Percentiles rank a stretch among this genome's conserved stretches.
Conservation (phyloP, 2,888 invertebrate genomes). For the Lepas anatifera region DNA sequence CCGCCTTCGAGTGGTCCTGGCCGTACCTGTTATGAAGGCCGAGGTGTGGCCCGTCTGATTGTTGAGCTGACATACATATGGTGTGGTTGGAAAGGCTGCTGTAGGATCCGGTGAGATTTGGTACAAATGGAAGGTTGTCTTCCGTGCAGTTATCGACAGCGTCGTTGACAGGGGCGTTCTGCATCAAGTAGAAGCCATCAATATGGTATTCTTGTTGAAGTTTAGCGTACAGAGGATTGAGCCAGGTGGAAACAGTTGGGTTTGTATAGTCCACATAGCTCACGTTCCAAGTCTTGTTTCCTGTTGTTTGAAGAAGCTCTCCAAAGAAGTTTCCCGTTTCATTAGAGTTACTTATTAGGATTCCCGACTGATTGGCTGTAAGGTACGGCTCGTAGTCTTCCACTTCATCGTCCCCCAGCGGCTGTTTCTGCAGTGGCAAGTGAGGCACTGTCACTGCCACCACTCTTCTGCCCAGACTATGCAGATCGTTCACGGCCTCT, state of each 20-base stretch:
- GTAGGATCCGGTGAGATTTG: not conserved
- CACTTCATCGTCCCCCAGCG: constrained; percentile 7
- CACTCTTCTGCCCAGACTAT: not conserved
- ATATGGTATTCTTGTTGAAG: not conserved
- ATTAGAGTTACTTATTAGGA: constrained; percentile 1
- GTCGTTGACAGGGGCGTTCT: constrained; percentile 18
- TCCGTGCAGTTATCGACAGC: not conserved
- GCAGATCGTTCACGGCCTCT: not conserved
- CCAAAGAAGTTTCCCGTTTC: constrained; percentile 14
- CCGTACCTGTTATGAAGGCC: constrained; percentile 17
- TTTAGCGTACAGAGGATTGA: not conserved
- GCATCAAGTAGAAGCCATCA: constrained; percentile 18
- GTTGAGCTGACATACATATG: constrained; percentile 12
- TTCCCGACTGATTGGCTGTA: not conserved
- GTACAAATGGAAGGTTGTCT: not conserved
- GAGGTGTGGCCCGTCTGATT: constrained; percentile 9
- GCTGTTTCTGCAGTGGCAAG: constrained; percentile 18
- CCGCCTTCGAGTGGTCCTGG: constrained; percentile 8
- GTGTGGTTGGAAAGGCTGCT: constrained; percentile 2
- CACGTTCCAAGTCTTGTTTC: constrained; percentile 8
- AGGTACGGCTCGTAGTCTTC: not conserved
- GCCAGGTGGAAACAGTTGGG: constrained; percentile 13
- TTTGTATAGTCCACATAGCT: constrained; percentile 19
- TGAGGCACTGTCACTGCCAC: not conserved
- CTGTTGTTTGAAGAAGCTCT: not conserved